A percentile compares a stretch with the other conserved stretches of the same genome.
These are phyloP conservation scores for Ylistrum balloti DNA, from an alignment of 1,140 invertebrate species.

Conservation along the genomic window DNA sequence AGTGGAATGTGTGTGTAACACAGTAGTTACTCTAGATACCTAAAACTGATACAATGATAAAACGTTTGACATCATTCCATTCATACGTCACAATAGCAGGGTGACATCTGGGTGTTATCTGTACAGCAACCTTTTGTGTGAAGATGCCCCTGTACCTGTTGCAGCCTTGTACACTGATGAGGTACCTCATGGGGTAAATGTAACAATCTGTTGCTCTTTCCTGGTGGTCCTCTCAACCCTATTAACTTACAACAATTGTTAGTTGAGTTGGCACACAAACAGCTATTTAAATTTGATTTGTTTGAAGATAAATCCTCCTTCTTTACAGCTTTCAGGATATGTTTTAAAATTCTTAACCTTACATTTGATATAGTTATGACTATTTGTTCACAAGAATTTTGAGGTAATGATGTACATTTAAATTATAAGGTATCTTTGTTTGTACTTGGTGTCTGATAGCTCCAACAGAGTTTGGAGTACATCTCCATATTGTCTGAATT, in stretches of 20 bases:
- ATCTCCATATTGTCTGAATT: background rate
- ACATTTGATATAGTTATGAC: background rate
- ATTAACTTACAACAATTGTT: constrained; percentile 29
- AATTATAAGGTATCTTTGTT: background rate
- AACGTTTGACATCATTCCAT: constrained; percentile 15
- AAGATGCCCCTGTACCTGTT: background rate
- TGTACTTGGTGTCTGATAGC: background rate
- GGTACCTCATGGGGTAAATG: background rate
- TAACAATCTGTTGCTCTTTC: background rate
- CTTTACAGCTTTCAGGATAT: no score
- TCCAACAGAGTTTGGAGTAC: background rate
- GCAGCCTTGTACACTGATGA: background rate
- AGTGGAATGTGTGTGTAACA: constrained; percentile 2
- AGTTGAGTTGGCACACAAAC: background rate
- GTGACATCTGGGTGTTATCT: background rate
- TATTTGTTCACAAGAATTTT: background rate
- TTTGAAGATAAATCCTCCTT: background rate
- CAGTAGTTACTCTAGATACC: background rate
- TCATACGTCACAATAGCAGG: background rate
- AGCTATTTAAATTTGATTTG: constrained; percentile 10
- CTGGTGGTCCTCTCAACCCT: constrained; percentile 8
- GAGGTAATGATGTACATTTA: background rate
- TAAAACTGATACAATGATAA: background rate
- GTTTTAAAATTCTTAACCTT: background rate
- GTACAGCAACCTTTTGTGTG: constrained; percentile 10